Conservation (phyloP, 1,140 invertebrate genomes). For the Stenopsyche tienmushanensis region DNA sequence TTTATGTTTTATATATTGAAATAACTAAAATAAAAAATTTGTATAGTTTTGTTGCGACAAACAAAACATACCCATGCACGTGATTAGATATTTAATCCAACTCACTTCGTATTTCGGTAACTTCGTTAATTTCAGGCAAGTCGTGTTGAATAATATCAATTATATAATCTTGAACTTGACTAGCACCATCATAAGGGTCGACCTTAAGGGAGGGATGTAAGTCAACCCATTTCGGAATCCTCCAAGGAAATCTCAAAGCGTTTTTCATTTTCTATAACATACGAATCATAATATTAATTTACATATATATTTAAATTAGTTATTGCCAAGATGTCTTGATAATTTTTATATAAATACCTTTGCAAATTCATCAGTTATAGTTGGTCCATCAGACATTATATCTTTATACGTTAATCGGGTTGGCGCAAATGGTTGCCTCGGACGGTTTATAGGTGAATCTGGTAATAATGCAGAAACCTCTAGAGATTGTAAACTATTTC, state of each 20-base stretch:
- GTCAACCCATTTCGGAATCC: conserved; percentile 17
- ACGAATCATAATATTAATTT: background rate
- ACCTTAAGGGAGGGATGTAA: conserved; percentile 32
- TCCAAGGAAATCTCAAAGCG: conserved; percentile 32
- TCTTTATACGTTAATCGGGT: conserved; percentile 11
- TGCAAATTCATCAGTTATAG: conserved; percentile 26
- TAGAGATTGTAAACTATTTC: conserved; percentile 25
- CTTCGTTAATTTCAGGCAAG: conserved; percentile 14
- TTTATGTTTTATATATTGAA: too few relatives aligned
- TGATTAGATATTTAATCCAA: too few relatives aligned
- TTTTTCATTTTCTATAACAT: conserved; percentile 37
- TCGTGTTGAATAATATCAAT: conserved; percentile 30
- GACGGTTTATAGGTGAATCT: conserved; percentile 4
- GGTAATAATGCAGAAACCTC: conserved; percentile 33
- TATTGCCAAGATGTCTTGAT: too few relatives aligned
- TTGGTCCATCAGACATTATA: conserved; percentile 17
- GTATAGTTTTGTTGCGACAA: too few relatives aligned
- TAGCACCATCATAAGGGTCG: conserved; percentile 25
- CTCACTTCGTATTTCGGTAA: background rate
- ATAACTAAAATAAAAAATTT: too few relatives aligned
- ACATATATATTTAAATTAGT: conserved; percentile 9
- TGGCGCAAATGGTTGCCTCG: conserved; percentile 23
- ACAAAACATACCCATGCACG: too few relatives aligned
- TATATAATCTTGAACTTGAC: conserved; percentile 33
- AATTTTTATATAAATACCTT: conserved; percentile 22